Evolutionary conservation across 2,888 invertebrate genomes (phyloP), one percentile per base, ranked within the genome.

Genomic region (Liodrosophila aerea): DNA sequence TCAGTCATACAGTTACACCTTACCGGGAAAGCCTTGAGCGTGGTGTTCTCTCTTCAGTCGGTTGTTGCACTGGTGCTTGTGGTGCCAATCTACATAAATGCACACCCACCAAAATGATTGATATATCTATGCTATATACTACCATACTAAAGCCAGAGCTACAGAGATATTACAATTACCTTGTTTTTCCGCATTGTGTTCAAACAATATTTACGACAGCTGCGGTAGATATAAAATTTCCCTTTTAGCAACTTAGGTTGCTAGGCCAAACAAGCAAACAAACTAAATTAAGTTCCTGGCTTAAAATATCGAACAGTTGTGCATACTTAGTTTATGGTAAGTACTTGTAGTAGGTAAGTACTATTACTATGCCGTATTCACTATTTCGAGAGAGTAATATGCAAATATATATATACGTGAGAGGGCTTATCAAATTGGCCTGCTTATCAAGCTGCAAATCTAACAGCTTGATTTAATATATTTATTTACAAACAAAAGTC

Each of bases 381-480:
- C 30, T 30, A 22, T 22, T 22, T 18, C 29, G 18, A 56, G 7
- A 34, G 29, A 60, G 54, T 40, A 67, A 65, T 76, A 76, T 84
- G 82, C 43, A 73, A 81, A 84, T 81, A 71, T 73, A 81, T 73
- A 22, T 22, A 22, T 22, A 22, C 2, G 67, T 37, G 34, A 5
- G 39, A 33, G n/a, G n/a, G 60, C 73, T 84, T 77, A 84, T 84
- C 85, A 68, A 58, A 41, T 4, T 29, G 15, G 31, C 5, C 27
- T 12, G 40, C 82, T 81, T 71, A 71, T 71, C 78, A 34, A 51
- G 15, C 49, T 22, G 45, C 68, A 82, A 68, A 76, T 76, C 78
- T 81, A 84, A 74, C 70, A 69, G 36, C 62, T 63, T 81, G 77
- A 77, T 77, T 77, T 84, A 77, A 67, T 73, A 76, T 81, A 76